phyloP scores from a whole-genome alignment of 2,888 invertebrate genomes.

The Ennomos fuscantarius region DNA sequence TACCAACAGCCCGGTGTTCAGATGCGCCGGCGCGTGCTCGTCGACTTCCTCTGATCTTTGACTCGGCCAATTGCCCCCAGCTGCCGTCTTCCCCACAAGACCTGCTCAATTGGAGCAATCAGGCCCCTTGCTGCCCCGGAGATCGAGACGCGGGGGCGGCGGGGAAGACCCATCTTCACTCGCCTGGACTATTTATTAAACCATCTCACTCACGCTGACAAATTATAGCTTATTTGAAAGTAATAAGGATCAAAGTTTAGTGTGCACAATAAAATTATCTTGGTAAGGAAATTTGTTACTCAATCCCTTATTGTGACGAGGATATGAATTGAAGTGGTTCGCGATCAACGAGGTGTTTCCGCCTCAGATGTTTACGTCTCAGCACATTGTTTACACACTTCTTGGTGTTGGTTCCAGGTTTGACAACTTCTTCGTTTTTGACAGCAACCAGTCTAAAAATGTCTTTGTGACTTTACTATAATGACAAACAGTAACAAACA shows the following conservation, averaged over 20 bases:
- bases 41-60: slow-evolving; percentile 84
- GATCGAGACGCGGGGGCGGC: slow-evolving; percentile 38
- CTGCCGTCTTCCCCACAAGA: slow-evolving; percentile 70
- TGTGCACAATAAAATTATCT: slow-evolving; percentile 33
- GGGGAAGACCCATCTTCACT: slow-evolving; percentile 48
- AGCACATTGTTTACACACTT: slow-evolving; percentile 54
- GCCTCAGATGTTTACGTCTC: slow-evolving; percentile 72
- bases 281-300: slow-evolving; percentile 78
- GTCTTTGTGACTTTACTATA: slow-evolving; percentile 29
- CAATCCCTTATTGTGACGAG: slow-evolving; percentile 81
- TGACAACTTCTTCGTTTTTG: slow-evolving; percentile 44
- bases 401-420: slow-evolving; percentile 41
- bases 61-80: slow-evolving; percentile 79
- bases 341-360: slow-evolving; percentile 82
- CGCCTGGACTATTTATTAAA: slow-evolving; percentile 44
- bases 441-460: slow-evolving; percentile 12
- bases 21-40: slow-evolving; percentile 61
- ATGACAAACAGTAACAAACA: slow-evolving; percentile 25
- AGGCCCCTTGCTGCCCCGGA: slow-evolving; percentile 49
- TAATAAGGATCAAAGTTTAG: slow-evolving; percentile 25
- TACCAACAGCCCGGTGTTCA: slow-evolving; percentile 43
- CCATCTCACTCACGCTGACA: slow-evolving; percentile 40
- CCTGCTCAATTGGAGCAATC: slow-evolving; percentile 63
- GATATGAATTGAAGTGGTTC: slow-evolving; percentile 83
- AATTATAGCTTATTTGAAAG: slow-evolving; percentile 6